Evolutionary conservation across 1,140 invertebrate genomes (phyloP).

Genomic region (Pectinophora gossypiella): DNA sequence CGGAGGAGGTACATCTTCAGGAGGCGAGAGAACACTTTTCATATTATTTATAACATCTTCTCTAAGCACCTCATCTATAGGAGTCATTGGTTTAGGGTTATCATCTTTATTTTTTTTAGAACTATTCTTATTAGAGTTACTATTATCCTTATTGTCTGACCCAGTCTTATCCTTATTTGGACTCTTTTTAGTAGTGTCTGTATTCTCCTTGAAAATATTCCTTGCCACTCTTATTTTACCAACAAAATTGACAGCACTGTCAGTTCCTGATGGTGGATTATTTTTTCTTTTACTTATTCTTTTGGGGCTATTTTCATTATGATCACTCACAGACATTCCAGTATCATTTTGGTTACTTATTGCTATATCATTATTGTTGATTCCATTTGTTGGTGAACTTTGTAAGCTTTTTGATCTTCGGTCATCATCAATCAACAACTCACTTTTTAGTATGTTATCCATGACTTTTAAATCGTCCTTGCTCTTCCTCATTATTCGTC

Average conservation of each 20-base stretch:
- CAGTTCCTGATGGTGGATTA: background rate
- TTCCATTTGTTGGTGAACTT: slow-evolving; percentile 10
- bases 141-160: background rate
- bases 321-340: background rate
- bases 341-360: slow-evolving; percentile 27
- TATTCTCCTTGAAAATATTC: background rate
- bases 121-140: background rate
- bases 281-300: slow-evolving; percentile 4
- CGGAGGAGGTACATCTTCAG: background rate
- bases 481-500: slow-evolving; percentile 38
- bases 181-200: background rate
- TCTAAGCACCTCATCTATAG: background rate
- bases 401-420: slow-evolving; percentile 20
- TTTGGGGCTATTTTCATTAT: background rate
- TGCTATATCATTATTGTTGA: slow-evolving; percentile 32
- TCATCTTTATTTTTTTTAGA: background rate
- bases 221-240: background rate
- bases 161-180: background rate
- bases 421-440: slow-evolving; percentile 46
- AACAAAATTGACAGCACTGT: background rate
- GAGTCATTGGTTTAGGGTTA: background rate
- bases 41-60: background rate
- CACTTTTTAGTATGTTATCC: slow-evolving; percentile 51
- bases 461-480: slow-evolving; percentile 38
- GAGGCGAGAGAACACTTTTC: background rate